These are phyloP conservation scores for Lycaena phlaeas DNA, from an alignment of 2,888 invertebrate genomes.

Conservation along the genomic window DNA sequence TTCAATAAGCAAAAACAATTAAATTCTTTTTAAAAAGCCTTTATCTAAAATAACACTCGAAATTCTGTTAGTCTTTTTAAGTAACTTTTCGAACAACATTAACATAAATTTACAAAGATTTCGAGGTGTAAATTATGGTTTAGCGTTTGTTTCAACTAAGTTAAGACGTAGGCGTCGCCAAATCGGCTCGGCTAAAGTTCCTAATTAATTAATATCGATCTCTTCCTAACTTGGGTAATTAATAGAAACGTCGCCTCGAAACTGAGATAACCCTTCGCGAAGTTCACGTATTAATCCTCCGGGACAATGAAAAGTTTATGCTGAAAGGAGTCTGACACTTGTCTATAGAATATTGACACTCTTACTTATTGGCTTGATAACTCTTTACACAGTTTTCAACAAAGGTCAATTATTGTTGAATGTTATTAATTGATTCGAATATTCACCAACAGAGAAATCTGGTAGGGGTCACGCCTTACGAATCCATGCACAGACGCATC, in stretches of 20 bases:
- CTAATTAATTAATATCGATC: conserved; percentile 21
- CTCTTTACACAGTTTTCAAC: neutral
- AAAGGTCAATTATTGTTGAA: no score
- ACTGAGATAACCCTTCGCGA: conserved; percentile 57
- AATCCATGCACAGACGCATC: no score
- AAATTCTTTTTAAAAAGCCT: no score
- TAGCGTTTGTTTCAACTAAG: neutral
- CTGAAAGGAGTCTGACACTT: conserved; percentile 18
- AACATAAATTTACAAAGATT: neutral
- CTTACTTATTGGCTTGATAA: neutral
- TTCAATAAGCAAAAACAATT: no score
- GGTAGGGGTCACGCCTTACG: no score
- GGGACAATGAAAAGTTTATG: conserved; percentile 45
- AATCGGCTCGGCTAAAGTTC: conserved; percentile 12
- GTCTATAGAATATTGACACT: conserved; percentile 14
- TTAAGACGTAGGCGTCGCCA: conserved; percentile 9
- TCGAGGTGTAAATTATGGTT: neutral
- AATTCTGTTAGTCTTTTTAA: no score
- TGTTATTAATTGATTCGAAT: no score
- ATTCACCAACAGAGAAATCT: no score
- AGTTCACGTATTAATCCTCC: conserved; percentile 60
- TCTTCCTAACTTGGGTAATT: conserved; percentile 48
- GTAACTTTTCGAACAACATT: neutral
- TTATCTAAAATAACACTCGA: no score
- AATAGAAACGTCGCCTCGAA: conserved; percentile 56